Evolutionary conservation across 1,140 invertebrate species (phyloP).

Genomic region (Luehdorfia chinensis): DNA sequence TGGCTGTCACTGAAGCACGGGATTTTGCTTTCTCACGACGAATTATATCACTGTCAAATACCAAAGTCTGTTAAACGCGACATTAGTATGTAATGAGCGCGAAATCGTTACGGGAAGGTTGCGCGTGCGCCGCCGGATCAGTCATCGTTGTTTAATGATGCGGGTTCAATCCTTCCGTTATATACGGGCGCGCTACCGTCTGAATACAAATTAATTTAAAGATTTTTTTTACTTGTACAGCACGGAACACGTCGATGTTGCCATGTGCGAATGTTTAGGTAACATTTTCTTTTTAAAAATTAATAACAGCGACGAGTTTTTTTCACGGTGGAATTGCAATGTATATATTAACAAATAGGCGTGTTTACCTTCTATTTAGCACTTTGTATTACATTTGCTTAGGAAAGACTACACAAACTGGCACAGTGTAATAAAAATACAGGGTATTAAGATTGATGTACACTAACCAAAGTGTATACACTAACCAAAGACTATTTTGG

Average conservation of each 20-base stretch:
- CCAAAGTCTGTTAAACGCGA: conserved; percentile 25
- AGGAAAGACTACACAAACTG: too few species aligned
- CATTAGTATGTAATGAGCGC: conserved; percentile 67
- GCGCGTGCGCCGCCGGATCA: conserved; percentile 53
- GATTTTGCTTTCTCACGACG: conserved; percentile 3
- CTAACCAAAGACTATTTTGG: too few species aligned
- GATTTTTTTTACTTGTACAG: too few species aligned
- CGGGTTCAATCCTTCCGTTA: conserved; percentile 51
- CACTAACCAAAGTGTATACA: too few species aligned
- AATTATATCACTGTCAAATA: conserved; percentile 21
- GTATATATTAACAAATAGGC: too few species aligned
- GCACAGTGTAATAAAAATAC: too few species aligned
- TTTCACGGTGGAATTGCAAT: too few species aligned
- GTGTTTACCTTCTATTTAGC: too few species aligned
- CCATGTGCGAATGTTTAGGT: not conserved
- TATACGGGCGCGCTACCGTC: conserved; percentile 33
- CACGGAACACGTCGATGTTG: not conserved
- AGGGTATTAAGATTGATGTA: too few species aligned
- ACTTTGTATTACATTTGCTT: too few species aligned
- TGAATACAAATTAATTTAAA: conserved; percentile 53
- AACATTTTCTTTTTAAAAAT: not conserved
- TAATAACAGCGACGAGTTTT: too few species aligned
- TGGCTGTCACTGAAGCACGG: not conserved
- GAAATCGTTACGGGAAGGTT: conserved; percentile 41
- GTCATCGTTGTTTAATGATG: conserved; percentile 47